Conservation (phyloP, 2,797 vertebrate genomes). For the Halcyon badia region DNA sequence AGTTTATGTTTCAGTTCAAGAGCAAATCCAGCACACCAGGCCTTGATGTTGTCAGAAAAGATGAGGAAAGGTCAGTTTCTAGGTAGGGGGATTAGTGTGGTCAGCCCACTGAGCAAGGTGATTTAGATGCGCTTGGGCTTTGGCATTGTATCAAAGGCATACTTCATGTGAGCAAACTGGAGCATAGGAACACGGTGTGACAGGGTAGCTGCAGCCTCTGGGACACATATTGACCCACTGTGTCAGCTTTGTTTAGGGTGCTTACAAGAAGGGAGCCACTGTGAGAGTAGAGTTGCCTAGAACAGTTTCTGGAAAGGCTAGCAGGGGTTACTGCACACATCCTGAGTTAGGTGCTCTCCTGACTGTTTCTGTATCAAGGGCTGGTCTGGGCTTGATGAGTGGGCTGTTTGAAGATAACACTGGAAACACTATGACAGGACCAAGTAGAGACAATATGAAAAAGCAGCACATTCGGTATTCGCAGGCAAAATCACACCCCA, state of each 20-base stretch:
- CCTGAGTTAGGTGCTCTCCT: background rate
- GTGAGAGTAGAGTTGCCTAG: background rate
- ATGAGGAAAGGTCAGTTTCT: background rate
- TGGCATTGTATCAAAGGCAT: no score
- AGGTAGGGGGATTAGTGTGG: background rate
- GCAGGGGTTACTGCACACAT: background rate
- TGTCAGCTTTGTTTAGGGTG: background rate
- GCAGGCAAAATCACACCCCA: rapidly evolving
- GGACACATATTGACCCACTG: rapidly evolving
- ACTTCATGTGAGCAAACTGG: background rate
- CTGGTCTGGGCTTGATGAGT: background rate
- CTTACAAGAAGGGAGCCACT: background rate
- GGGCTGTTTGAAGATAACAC: background rate
- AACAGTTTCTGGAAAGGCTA: background rate
- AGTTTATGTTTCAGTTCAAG: rapidly evolving
- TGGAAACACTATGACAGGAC: background rate
- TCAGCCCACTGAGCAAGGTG: background rate
- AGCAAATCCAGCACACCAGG: background rate
- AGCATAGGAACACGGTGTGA: background rate
- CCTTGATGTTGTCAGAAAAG: background rate
- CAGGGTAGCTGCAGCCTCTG: background rate
- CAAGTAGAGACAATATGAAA: rapidly evolving
- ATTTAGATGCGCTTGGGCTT: background rate
- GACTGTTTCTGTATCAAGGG: background rate
- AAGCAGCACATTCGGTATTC: background rate